Evolutionary conservation across 2,797 vertebrate species (phyloP), one percentile per base, ranked within the genome.

Genomic region (Hippopotamyrus pictus): DNA sequence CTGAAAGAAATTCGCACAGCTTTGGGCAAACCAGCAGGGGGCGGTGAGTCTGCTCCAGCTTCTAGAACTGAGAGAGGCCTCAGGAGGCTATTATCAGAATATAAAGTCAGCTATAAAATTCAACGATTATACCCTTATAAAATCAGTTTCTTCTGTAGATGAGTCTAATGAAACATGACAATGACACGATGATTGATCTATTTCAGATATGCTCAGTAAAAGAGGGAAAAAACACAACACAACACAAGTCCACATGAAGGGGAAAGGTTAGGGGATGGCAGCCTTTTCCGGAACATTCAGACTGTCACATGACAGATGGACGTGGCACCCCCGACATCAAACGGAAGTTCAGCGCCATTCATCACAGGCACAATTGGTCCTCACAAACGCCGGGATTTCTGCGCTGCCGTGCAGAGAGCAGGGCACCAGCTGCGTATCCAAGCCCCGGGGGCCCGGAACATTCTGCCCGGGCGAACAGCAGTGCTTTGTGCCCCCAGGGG

Each of bases 301-400:
- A 12, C 2, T 19, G 29, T 76, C 87, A 90, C 59, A 86, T 85
- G 88, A 90, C 48, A 76, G 89, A 90, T 76, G 87, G 82, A 41
- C 2, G 12, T 59, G 50, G 82, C 37, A 33, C 37, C 89, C 12
- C 29, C 29, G 82, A 83, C 54, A 46, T 53, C 53, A 54, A 54
- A 82, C 73, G 33, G 76, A 82, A 57, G 69, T 83, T 57, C 83
- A 44, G 33, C 50, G 9, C 51, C 88, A 88, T 88, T 76, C 88
- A 59, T 88, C 88, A 82, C 22, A 5, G 73, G 37, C 73, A 88
- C 88, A 88, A 88, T 88, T n/a, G 51, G 8, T 44, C 88, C 51
- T 57, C 25, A 53, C 33, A 82, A 59, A 46, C 2, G 46, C 69
- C 1, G 50, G 50, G 48, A 9, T 46, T 44, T 79, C 41, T 19